Evolutionary conservation across 2,888 invertebrate species (phyloP).

Genomic region (Oxystoma pomonae): DNA sequence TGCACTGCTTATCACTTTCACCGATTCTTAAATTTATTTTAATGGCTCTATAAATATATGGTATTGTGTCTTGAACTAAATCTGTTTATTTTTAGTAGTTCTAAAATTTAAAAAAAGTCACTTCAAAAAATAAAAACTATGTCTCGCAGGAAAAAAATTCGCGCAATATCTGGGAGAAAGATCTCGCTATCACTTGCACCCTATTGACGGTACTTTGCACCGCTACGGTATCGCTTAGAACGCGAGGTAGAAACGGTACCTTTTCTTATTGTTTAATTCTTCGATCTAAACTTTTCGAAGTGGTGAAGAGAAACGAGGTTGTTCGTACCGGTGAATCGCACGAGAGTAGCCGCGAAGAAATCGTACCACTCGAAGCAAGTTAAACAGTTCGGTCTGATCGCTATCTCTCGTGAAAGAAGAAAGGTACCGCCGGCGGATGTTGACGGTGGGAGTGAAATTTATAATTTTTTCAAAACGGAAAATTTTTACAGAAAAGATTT

Average conservation of each 20-base stretch:
- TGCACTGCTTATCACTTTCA: neutral
- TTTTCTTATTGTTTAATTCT: neutral
- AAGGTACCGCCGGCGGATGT: neutral
- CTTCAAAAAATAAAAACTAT: neutral
- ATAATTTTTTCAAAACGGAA: too few relatives aligned
- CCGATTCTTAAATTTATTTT: neutral
- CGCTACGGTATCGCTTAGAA: neutral
- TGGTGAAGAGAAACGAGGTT: neutral
- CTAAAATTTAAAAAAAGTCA: neutral
- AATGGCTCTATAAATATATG: too few relatives aligned
- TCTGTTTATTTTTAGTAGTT: neutral
- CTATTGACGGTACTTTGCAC: neutral
- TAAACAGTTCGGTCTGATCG: neutral
- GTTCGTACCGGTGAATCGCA: neutral
- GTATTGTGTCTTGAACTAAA: neutral
- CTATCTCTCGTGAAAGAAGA: neutral
- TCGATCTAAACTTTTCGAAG: neutral
- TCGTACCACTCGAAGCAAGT: neutral
- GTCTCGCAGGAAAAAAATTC: neutral
- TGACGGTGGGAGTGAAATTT: neutral
- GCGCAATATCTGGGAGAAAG: neutral
- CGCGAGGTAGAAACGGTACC: neutral
- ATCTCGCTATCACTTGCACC: neutral
- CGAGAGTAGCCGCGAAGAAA: neutral
- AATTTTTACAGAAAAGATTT: too few relatives aligned